Evolutionary conservation across 2,888 invertebrate species (phyloP), one percentile per base, ranked within the genome.

Genomic region (Ormyrus rosae): DNA sequence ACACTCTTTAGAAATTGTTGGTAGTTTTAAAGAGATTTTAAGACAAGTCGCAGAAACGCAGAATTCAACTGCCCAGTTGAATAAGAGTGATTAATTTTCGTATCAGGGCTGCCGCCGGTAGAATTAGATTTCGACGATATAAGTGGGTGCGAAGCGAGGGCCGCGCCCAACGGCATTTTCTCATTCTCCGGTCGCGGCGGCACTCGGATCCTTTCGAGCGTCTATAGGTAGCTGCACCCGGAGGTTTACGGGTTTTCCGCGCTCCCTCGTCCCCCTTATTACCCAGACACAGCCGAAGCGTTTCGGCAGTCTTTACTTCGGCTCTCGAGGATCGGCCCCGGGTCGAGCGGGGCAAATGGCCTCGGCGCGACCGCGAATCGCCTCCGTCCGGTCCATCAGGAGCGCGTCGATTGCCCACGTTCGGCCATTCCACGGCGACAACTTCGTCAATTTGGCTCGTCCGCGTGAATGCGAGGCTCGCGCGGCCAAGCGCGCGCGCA

Each of bases 391-490:
- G 77, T 78, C 79, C 77, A 82, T 82, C 80, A 80, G 75, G 67
- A 51, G 19, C 60, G 74, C 69, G 56, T 61, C 79, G 78, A 82
- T 80, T 80, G 78, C 76, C 82, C 83, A 64, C 72, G 76, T 80
- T 84, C 80, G 75, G 71, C 70, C 55, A 70, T 83, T 82, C 74
- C 53, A 69, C 64, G 61, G 60, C 80, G 80, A 81, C 81, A 81
- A 77, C 79, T 84, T 80, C 73, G 73, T 77, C 82, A 80, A 83
- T 83, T 83, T 82, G 80, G 60, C 48, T 34, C 34, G 19, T 34
- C 53, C 75, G 56, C n/a, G 53, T 76, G 68, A 76, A 76, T 76
- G 75, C 60, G 34, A 4, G 34, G 34, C 34, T 34, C 34, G 34
- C 34, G 34, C 34, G 34, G 34, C 34, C 34, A 34, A 34, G 34